These are phyloP conservation scores for Diuraphis noxia DNA, from an alignment of 1,140 invertebrate genomes.

Conservation along the genomic window DNA sequence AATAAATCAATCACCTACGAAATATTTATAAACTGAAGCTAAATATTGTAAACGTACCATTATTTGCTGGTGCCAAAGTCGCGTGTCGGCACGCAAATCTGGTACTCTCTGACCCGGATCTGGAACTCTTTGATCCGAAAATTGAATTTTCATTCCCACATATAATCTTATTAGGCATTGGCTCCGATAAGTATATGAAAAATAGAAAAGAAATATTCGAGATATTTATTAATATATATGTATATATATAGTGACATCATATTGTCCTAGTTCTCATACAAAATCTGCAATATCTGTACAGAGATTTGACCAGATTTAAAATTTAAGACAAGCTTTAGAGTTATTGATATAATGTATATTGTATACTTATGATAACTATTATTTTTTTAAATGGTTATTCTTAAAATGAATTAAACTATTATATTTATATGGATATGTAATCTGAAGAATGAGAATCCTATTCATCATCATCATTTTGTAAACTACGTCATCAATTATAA, in stretches of 20 bases:
- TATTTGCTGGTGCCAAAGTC: neutral
- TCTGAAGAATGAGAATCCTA: neutral
- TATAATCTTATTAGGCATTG: no score
- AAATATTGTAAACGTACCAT: neutral
- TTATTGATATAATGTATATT: neutral
- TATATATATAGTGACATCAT: no score
- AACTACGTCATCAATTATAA: neutral
- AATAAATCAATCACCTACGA: neutral
- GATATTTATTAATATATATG: neutral
- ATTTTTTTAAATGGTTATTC: no score
- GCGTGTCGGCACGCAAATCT: neutral
- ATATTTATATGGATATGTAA: neutral
- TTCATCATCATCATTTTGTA: neutral
- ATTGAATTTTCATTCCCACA: neutral
- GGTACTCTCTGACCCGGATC: neutral
- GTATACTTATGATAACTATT: no score
- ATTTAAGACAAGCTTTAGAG: neutral
- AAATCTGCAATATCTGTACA: neutral
- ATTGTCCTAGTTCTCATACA: neutral
- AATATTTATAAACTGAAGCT: neutral
- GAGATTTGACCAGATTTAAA: neutral
- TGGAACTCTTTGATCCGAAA: neutral
- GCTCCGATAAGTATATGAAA: no score
- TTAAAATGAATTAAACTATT: neutral
- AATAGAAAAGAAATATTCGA: no score